Conservation (phyloP, 2,113 vertebrate species). For the Sinocyclocheilus anophthalmus region DNA sequence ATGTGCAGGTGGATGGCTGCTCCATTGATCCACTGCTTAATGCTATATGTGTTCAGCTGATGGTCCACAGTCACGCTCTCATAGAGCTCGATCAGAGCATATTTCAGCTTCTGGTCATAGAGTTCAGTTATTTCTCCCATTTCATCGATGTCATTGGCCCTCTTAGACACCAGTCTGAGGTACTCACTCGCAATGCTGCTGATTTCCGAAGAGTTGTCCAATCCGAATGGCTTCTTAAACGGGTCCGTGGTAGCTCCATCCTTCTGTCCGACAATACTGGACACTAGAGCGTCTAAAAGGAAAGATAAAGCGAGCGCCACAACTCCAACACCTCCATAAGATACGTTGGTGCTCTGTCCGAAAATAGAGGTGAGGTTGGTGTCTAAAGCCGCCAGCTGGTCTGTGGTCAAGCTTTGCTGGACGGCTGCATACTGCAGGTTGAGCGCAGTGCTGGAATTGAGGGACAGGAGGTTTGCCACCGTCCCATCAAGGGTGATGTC, state of each 20-base stretch:
- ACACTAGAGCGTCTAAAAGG: conserved; percentile 70
- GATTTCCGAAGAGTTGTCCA: conserved; percentile 66
- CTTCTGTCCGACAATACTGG: conserved; percentile 39
- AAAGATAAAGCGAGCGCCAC: conserved; percentile 74
- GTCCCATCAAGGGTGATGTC: conserved; percentile 72
- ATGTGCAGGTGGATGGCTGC: conserved; percentile 76
- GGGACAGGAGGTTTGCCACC: conserved; percentile 69
- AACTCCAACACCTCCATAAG: conserved; percentile 70
- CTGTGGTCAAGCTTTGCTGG: conserved; percentile 63
- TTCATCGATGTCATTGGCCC: conserved; percentile 59
- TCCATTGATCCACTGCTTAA: conserved; percentile 76
- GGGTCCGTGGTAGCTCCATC: conserved; percentile 10
- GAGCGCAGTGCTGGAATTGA: conserved; percentile 69
- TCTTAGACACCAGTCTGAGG: conserved; percentile 63
- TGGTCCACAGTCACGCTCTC: conserved; percentile 71
- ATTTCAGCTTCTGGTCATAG: conserved; percentile 70
- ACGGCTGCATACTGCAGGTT: conserved; percentile 64
- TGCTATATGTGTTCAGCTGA: conserved; percentile 65
- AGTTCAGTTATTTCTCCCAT: conserved; percentile 72
- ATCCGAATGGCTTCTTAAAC: conserved; percentile 66
- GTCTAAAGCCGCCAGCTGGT: conserved; percentile 61
- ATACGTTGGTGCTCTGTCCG: conserved; percentile 58
- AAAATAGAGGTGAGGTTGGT: conserved; percentile 62
- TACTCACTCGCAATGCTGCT: conserved; percentile 67
- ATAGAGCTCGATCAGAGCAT: conserved; percentile 71